Evolutionary conservation across 2,888 invertebrate genomes (phyloP).

Genomic region (Eilema sororculum): DNA sequence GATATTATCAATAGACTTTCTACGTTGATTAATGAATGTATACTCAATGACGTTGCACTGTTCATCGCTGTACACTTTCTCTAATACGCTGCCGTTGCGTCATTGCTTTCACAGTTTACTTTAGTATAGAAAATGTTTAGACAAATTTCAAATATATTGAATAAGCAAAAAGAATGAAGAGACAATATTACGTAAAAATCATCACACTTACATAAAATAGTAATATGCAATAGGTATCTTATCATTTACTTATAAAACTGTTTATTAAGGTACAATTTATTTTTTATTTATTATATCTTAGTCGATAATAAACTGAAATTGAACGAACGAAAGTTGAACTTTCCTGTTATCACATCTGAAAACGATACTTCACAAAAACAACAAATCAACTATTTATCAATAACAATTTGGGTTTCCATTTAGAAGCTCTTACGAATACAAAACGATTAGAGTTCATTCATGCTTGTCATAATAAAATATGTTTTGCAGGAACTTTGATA

Average conservation of each 20-base stretch:
- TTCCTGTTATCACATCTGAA: not conserved
- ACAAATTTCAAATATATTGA: not conserved
- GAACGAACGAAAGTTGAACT: not conserved
- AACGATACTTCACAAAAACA: not conserved
- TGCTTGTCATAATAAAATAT: not conserved
- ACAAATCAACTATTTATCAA: not conserved
- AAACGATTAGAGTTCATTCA: not conserved
- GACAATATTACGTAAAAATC: too few species aligned
- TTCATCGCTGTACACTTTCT: slow-evolving; percentile 72
- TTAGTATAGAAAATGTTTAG: slow-evolving; percentile 8
- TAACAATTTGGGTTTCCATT: not conserved
- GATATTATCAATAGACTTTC: slow-evolving; percentile 74
- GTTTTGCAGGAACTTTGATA: not conserved
- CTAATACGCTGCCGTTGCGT: slow-evolving; percentile 64
- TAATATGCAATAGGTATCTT: too few species aligned
- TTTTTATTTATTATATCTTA: not conserved
- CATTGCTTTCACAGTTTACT: slow-evolving; percentile 65
- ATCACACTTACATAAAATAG: too few species aligned
- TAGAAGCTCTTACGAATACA: not conserved
- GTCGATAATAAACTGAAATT: not conserved
- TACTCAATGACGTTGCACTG: slow-evolving; percentile 65
- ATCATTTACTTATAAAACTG: too few species aligned
- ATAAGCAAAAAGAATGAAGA: not conserved
- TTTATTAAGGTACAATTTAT: too few species aligned
- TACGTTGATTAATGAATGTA: slow-evolving; percentile 73